Evolutionary conservation across 2,888 invertebrate species (phyloP), one percentile per base, ranked within the genome.

Genomic region (Unio delphinus): DNA sequence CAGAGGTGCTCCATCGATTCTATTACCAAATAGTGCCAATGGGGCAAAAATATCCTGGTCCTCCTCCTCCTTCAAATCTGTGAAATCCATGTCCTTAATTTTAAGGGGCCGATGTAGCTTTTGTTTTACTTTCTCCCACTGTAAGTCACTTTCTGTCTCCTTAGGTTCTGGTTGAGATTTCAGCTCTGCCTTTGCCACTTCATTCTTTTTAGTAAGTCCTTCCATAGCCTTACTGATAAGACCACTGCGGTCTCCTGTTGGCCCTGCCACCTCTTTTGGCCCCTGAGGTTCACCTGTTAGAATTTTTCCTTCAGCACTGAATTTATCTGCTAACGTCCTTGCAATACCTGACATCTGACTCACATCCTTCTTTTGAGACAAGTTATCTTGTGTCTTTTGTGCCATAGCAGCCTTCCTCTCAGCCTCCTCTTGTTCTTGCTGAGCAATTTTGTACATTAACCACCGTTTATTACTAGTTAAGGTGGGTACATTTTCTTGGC

Each of bases 51-150:
- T 86, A 76, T 89, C 86, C 69, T 94, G 93, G 88, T 98, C 98
- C 80, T 98, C 97, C 68, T 95, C 96, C 56, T 94, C 93, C 65
- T 93, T 93, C 67, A 99, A 92, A 90, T 99, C 98, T 18, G 96
- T 96, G 90, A 99, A 99, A 90, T 99, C 99, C 86, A 99, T 92
- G 90, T 99, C 98, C 89, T 98, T 97, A 76, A 93, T 91, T 64
- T 97, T 92, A 78, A 95, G 94, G 4, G 91, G 90, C n/a, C 75
- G 95, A 68, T 89, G 84, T 67, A 88, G 76, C 61, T 81, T 74
- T 67, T 86, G 84, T 68, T 86, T 83, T 56, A 98, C 90, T 86
- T 96, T 95, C 87, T 98, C 98, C 98, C 99, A 99, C 86, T 97
- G 96, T 3, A 98, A 90, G 86, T 98, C 98, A 86, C 95, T 96